Evolutionary conservation across 2,797 vertebrate genomes (phyloP), one percentile per base, ranked within the genome.

Genomic region (Enteromius afrohamiltoni): DNA sequence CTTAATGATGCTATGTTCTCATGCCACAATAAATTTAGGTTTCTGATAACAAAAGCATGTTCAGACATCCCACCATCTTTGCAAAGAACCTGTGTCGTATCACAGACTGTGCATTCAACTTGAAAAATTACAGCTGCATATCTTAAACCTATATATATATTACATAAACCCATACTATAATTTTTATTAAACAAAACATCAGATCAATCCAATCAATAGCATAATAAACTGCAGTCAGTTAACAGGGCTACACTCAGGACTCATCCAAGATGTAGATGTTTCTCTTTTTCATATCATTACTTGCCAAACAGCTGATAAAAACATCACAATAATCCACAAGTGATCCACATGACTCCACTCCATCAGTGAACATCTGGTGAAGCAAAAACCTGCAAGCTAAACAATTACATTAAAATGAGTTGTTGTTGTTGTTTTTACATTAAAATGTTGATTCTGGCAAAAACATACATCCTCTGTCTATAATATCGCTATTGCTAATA

Each of bases 1-100:
- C 14, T 58, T 47, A 70, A 82, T 55, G 53, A 19, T 58, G 31
- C 42, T 75, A 64, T 58, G 45, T 68, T 70, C 51, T 62, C 51
- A 40, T 40, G 26, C 4, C 5, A 49, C 49, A 51, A n/a, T 81
- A 79, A 62, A 78, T 81, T 31, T 68, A 42, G 16, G 21, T 19
- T 58, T 78, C 21, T 80, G 81, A 84, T 60, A 49, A 55, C 40
- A 51, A 51, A 37, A 65, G n/a, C 71, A 77, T 64, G 84, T 81
- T 77, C 53, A 71, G 55, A 62, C 84, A 47, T 14, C 67, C 23
- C n/a, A 60, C n/a, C 31, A 11, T 34, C 34, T 34, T 34, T 5
- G 34, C 40, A 60, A 69, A 62, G 16, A 62, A 17, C 29, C 19
- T n/a, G 45, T 37, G 60, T 45, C 5, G 7, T 76, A 55, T 6